Evolutionary conservation across 2,888 invertebrate genomes (phyloP), one percentile per base, ranked within the genome.

Genomic region (Poecilus cupreus): DNA sequence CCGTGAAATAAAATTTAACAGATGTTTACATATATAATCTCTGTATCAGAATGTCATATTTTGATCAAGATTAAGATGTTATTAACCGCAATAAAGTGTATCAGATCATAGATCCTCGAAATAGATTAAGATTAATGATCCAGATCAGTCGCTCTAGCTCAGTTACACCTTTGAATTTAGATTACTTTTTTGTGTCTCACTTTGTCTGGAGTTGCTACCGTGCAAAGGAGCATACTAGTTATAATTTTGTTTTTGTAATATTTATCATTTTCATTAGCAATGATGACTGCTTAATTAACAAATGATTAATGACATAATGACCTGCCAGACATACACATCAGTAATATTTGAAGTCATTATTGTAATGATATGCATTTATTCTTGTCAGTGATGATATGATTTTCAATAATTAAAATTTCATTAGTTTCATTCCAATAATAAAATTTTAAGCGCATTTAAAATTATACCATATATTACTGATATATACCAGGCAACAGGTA

Each of bases 101-200:
- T 60, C 60, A 26, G 26, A 60, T 60, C 60, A 2, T n/a, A 60
- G 60, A 60, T 60, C 60, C 60, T 24, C 24, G 3, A n/a, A 60
- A 60, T 11, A 24, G 60, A 60, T 60, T 60, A 60, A 60, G 60
- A 60, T 60, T 60, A 60, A 60, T 60, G 60, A 32, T 26, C n/a
- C 32, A n/a, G 13, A 43, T 43, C 43, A 39, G 39, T 39, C n/a
- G 43, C n/a, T 43, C 43, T 43, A 60, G 24, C n/a, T 60, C 60
- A 26, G 60, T 60, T 60, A 60, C 60, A 60, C 24, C 24, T 60
- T 60, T 26, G 60, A 60, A 60, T 60, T 22, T 60, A 60, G 24
- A 26, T 60, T 26, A 60, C 22, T 60, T 60, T 60, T 26, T 60
- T 60, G 13, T 60, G 13, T 3, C 11, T 8, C 20, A 20, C 11